Evolutionary conservation across 1,140 invertebrate species (phyloP), one percentile per base, ranked within the genome.

Genomic region (Octopus bimaculoides): DNA sequence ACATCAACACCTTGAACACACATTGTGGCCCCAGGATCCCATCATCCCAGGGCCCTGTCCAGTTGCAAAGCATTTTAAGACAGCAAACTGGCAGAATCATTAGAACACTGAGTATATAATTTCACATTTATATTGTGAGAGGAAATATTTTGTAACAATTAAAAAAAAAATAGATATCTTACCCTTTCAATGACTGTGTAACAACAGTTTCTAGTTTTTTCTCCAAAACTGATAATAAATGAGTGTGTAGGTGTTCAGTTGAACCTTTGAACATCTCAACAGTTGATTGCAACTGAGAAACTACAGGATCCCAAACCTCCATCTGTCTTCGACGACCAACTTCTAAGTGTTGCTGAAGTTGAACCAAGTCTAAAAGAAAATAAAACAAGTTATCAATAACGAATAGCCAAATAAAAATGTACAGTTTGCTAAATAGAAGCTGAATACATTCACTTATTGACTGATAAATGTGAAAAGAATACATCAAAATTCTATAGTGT

Each of bases 261-360:
- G 83, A 81, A 52, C 79, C 80, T 77, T 86, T 81, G 80, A 89
- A 88, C 5, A 82, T 80, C 9, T 86, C 86, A 6, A 85, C 83
- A 56, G 87, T 77, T 69, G 84, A 80, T 26, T 85, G 83, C 54
- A 89, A 75, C 82, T 89, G 86, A 5, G 81, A 81, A 5, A 87
- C 79, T 4, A 88, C 66, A 5, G 87, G 87, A 75, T 89, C 86
- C n/a, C 86, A 80, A 12, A 82, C 77, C 52, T 87, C 86, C 52
- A 84, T 82, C 17, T 89, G 87, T 77, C 85, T 84, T 56, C 87
- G 85, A 20, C 86, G 83, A 20, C 88, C 81, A 52, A 86, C 83
- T 66, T 89, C 87, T 66, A 90, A 85, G 81, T 92, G 91, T 75
- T 82, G 84, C 80, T 92, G 91, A 41, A 92, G 88, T 74, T 91